Conservation (phyloP, 2,888 invertebrate species). For the Penaeus monodon region DNA sequence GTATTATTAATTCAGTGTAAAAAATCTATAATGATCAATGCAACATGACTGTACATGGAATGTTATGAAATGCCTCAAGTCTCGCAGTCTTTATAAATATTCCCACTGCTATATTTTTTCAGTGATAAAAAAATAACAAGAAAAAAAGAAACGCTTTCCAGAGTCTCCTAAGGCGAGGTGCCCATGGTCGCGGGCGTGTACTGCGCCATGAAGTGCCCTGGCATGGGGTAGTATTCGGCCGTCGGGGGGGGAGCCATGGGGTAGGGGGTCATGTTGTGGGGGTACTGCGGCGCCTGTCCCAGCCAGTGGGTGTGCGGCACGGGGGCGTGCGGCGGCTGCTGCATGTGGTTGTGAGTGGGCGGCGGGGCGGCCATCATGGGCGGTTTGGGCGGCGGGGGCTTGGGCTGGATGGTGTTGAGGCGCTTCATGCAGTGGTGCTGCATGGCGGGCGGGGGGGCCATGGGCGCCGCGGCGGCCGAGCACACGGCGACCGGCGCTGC, state of each 20-base stretch:
- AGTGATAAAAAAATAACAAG: too few species aligned
- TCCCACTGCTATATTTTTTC: too few species aligned
- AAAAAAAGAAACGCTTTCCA: too few species aligned
- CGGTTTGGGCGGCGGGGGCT: constrained; percentile 36
- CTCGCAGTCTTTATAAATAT: too few species aligned
- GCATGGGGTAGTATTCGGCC: constrained; percentile 57
- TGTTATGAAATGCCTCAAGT: too few species aligned
- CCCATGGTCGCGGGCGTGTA: constrained; percentile 60
- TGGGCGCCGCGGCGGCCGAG: background rate
- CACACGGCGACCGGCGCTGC: background rate
- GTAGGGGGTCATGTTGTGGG: constrained; percentile 57
- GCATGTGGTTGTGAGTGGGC: constrained; percentile 34
- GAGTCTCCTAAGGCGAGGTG: constrained; percentile 39
- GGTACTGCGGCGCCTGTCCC: constrained; percentile 52
- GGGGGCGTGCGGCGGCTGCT: constrained; percentile 37
- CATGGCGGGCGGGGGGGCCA: background rate
- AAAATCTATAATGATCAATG: too few species aligned
- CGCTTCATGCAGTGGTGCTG: constrained; percentile 51
- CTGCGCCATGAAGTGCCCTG: constrained; percentile 55
- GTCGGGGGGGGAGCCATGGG: constrained; percentile 51
- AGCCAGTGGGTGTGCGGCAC: constrained; percentile 59
- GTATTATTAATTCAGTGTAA: too few species aligned
- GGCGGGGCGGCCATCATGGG: constrained; percentile 32
- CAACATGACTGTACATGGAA: too few species aligned
- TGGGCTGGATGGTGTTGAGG: constrained; percentile 19